A percentile compares a stretch with the other conserved stretches of the same genome.
These are phyloP conservation scores for Drosophila orosa DNA, from an alignment of 1,140 invertebrate genomes.

Conservation along the genomic window DNA sequence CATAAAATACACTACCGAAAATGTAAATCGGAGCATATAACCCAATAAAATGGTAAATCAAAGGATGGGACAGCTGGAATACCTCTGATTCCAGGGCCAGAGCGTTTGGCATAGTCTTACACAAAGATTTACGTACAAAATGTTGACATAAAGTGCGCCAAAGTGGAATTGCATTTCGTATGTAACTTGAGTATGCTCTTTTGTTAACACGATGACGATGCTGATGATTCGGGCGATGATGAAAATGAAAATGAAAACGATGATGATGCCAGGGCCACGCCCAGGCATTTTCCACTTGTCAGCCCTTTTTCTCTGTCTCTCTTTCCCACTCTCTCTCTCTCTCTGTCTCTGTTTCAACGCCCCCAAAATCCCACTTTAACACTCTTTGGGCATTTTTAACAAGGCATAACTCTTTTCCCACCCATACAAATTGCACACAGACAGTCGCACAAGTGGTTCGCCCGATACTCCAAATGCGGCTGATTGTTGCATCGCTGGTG, in stretches of 20 bases:
- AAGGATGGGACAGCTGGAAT: background rate
- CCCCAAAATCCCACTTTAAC: slow-evolving; percentile 24
- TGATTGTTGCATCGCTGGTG: slow-evolving; percentile 35
- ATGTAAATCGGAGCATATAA: background rate
- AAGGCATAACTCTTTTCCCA: slow-evolving; percentile 59
- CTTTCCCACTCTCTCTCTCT: background rate
- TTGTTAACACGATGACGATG: slow-evolving; percentile 77
- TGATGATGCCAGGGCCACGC: slow-evolving; percentile 29
- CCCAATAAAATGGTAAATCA: background rate
- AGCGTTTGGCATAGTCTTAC: slow-evolving; percentile 78
- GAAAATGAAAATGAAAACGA: slow-evolving; percentile 35
- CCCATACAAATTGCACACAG: slow-evolving; percentile 18
- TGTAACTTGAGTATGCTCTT: slow-evolving; percentile 83
- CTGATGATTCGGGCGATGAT: slow-evolving; percentile 31
- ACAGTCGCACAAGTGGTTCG: slow-evolving; percentile 20
- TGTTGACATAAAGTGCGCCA: slow-evolving; percentile 81
- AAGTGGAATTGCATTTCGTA: slow-evolving; percentile 83
- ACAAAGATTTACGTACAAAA: slow-evolving; percentile 82
- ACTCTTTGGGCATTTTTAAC: slow-evolving; percentile 75
- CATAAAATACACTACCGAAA: background rate
- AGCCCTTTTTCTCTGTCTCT: too few species aligned
- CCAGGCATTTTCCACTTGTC: slow-evolving; percentile 48
- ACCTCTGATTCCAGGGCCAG: slow-evolving; percentile 38
- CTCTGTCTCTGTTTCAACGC: background rate
- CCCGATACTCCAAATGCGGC: slow-evolving; percentile 35